Base-by-base conservation (phyloP, 2,888 invertebrate genomes). In the Hypercompe scribonia region DNA sequence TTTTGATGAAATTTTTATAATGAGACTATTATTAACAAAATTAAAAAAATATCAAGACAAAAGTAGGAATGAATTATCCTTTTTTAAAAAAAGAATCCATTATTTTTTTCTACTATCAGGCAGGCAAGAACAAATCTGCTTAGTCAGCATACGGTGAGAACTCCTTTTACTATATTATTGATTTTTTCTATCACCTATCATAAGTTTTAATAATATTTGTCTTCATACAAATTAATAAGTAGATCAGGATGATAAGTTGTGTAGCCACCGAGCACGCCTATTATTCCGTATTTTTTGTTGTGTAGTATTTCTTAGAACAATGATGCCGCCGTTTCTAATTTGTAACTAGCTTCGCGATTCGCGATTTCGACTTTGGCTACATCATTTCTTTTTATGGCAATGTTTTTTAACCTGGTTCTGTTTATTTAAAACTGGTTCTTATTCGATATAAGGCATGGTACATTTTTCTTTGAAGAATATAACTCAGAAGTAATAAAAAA, bases 341-440 rank as follows among this genome's bases (percentile, higher is more conserved):
- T 73, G 66, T 75, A 82, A 85, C 84, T 78, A 77, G 85, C 78
- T 84, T 71, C 70, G 74, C 79, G 77, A 80, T 81, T 85, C 80
- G 70, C 76, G 81, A 81, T 84, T 81, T 84, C 78, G 77, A 81
- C 81, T 80, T 80, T 74, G 70, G 85, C 87, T 85, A 86, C 90
- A 85, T 91, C 81, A 92, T 93, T 50, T 87, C 90, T 92, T 93
- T 92, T 92, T 92, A 78, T 88, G 80, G 72, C 78, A 78, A 74
- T 82, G 79, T 75, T 77, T 75, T 79, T 76, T 54, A 54, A 63
- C 58, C 50, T 67, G 13, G 0, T 34, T 71, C 13, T 54, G 42
- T 33, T 50, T 68, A 70, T 72, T 58, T 50, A 13, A 64, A 65
- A 18, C 36, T 39, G 15, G 46, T n/a, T n/a, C 73, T 39, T 36